These are phyloP conservation scores for Stegostoma tigrinum DNA, from an alignment of 2,113 vertebrate species.

Conservation along the genomic window DNA sequence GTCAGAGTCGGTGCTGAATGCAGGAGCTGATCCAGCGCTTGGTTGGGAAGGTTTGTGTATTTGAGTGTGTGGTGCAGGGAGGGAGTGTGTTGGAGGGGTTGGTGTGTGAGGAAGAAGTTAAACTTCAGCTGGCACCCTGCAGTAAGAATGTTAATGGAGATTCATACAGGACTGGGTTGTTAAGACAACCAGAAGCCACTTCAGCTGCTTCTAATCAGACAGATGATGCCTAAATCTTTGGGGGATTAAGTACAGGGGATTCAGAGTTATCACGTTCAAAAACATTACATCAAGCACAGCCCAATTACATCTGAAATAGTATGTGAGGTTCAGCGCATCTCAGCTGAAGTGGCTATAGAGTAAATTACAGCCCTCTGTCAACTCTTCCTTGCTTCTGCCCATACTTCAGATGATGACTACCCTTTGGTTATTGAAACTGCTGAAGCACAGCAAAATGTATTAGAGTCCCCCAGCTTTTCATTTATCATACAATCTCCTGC, in stretches of 20 bases:
- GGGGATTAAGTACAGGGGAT: conserved; percentile 20
- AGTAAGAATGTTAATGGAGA: neutral
- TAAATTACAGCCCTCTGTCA: conserved; percentile 32
- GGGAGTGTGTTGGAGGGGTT: neutral
- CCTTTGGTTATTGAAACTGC: conserved; percentile 35
- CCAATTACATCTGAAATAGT: conserved; percentile 21
- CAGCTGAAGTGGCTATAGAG: conserved; percentile 21
- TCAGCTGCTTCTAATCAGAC: conserved; percentile 10
- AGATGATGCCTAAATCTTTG: conserved; percentile 27
- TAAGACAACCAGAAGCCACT: neutral
- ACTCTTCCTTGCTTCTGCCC: conserved; percentile 26
- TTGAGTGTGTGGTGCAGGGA: neutral
- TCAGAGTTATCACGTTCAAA: conserved; percentile 5
- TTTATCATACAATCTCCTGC: conserved; percentile 37
- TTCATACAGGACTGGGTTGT: neutral
- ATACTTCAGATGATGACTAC: conserved; percentile 26
- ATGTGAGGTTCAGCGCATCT: conserved; percentile 14
- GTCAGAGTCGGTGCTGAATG: neutral
- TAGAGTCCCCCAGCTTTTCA: conserved; percentile 35
- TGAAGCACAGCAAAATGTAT: conserved; percentile 34
- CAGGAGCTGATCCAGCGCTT: neutral
- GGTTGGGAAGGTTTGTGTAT: neutral
- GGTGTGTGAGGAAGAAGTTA: neutral
- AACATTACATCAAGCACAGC: conserved; percentile 30
- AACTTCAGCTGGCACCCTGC: neutral